Evolutionary conservation across 1,140 invertebrate genomes (phyloP).

Genomic region (Bombus sibiricus): DNA sequence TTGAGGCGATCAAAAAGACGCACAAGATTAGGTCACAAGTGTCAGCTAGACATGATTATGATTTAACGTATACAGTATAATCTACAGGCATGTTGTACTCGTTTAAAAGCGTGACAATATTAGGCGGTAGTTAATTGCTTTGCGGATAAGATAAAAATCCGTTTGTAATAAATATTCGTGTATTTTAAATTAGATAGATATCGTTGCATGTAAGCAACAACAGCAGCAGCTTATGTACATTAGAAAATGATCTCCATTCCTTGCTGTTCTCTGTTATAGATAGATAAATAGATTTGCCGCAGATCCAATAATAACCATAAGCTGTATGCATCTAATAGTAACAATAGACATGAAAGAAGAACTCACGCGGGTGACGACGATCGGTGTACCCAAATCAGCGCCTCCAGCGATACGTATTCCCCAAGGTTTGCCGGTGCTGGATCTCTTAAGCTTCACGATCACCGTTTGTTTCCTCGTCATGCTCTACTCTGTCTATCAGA

Average conservation of each 20-base stretch:
- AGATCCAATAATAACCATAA: conserved; percentile 29
- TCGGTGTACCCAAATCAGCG: conserved; percentile 92
- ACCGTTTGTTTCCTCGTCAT: conserved; percentile 87
- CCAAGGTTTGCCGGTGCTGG: conserved; percentile 91
- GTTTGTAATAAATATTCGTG: background rate
- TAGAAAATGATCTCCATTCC: conserved; percentile 15
- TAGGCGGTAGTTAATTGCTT: too few species aligned
- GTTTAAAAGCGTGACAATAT: background rate
- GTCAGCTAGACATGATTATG: conserved; percentile 3
- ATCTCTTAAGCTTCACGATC: conserved; percentile 89
- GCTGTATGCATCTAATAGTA: background rate
- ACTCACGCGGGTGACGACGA: conserved; percentile 95
- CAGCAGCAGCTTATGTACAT: background rate
- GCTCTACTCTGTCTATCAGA: conserved; percentile 61
- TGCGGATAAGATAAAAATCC: too few species aligned
- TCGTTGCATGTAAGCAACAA: background rate
- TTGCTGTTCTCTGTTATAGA: background rate
- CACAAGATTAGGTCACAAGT: conserved; percentile 24
- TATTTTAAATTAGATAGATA: background rate
- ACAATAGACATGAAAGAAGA: conserved; percentile 23
- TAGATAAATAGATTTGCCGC: background rate
- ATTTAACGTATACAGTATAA: background rate
- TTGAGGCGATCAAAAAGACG: conserved; percentile 13
- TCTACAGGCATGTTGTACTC: background rate
- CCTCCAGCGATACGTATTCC: conserved; percentile 96